Percentiles rank a stretch among this genome's conserved stretches.
phyloP scores from a whole-genome alignment of 2,888 invertebrate species.

The Hydriomena furcata region DNA sequence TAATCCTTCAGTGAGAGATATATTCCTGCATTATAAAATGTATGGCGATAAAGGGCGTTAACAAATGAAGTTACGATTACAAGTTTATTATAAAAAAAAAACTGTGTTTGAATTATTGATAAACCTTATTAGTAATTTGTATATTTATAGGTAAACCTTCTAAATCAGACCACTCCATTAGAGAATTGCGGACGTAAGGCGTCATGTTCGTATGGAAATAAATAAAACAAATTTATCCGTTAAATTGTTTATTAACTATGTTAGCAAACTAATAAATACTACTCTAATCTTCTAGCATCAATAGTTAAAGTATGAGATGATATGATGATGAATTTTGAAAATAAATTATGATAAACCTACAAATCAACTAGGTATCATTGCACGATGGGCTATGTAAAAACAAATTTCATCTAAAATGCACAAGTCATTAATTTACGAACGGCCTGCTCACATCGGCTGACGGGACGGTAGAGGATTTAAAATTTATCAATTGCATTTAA shows the following conservation, averaged over 20 bases:
- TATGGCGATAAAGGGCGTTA: constrained; percentile 27
- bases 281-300: constrained; percentile 3
- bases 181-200: too few species aligned
- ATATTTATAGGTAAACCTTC: too few species aligned
- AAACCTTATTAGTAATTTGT: too few species aligned
- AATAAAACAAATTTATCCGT: neutral
- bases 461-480: too few species aligned
- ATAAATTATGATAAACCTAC: neutral
- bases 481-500: too few species aligned
- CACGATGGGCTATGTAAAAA: neutral
- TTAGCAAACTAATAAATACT: constrained; percentile 8
- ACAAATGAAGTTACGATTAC: constrained; percentile 50
- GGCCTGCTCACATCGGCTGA: too few species aligned
- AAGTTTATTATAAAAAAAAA: constrained; percentile 52
- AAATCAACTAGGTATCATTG: neutral
- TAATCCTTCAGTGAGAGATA: constrained; percentile 24
- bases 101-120: neutral
- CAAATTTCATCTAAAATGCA: too few species aligned
- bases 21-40: constrained; percentile 22
- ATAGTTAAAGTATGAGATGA: constrained; percentile 4
- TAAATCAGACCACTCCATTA: too few species aligned
- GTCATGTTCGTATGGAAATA: too few species aligned
- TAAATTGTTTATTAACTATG: constrained; percentile 7
- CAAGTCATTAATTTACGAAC: too few species aligned
- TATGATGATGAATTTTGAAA: neutral